Percentiles rank a stretch among this genome's conserved stretches.
phyloP scores from a whole-genome alignment of 2,797 vertebrate species.

The Strix occidentalis region DNA sequence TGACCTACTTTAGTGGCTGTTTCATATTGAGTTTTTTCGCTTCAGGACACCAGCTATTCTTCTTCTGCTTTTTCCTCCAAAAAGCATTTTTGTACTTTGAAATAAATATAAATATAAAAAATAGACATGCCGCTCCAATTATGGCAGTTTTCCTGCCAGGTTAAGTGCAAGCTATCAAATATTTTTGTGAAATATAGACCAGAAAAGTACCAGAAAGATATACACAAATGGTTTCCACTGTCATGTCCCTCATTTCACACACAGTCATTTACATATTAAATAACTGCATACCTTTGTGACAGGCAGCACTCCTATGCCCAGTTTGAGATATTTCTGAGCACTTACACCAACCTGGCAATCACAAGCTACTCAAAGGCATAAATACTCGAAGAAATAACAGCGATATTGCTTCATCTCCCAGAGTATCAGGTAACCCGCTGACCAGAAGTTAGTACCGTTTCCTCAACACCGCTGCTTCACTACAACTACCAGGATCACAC shows the following conservation, averaged over 20 bases:
- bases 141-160: neutral
- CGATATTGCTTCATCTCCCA: neutral
- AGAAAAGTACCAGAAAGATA: neutral
- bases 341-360: neutral
- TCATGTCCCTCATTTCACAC: rapidly evolving
- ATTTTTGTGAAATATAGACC: neutral
- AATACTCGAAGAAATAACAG: neutral
- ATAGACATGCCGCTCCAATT: neutral
- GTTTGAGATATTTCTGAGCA: neutral
- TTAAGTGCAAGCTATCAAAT: neutral
- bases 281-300: neutral
- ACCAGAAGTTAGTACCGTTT: rapidly evolving
- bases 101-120: neutral
- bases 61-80: neutral
- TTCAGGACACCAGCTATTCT: neutral
- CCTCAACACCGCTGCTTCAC: neutral
- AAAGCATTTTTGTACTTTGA: neutral
- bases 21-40: neutral
- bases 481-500: neutral
- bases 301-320: neutral
- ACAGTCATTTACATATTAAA: neutral
- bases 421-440: neutral
- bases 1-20: neutral
- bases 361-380: neutral
- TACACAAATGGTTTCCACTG: rapidly evolving